Conservation (phyloP, 2,888 invertebrate genomes). For the Strigamia transsilvanica region DNA sequence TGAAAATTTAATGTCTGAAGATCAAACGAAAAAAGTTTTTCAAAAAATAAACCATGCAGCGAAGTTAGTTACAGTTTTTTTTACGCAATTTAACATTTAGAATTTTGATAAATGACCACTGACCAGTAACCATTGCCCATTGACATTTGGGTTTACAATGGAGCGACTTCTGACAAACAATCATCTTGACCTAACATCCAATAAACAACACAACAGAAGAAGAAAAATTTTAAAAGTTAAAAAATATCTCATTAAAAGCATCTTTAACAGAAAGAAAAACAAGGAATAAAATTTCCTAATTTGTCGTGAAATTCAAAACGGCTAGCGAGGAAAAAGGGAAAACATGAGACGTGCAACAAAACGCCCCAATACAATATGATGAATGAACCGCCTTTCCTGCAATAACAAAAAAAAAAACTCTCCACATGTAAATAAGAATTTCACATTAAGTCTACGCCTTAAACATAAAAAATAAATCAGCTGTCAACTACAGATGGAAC, state of each 20-base stretch:
- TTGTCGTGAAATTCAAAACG: constrained; percentile 5
- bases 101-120: not conserved
- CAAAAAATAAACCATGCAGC: not conserved
- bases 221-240: not conserved
- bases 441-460: not conserved
- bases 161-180: not conserved
- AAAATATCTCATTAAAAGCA: not conserved
- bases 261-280: not conserved
- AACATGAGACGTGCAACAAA: not conserved
- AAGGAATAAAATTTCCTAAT: constrained; percentile 5
- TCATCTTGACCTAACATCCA: not conserved
- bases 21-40: not conserved
- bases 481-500: not conserved
- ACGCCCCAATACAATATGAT: not conserved
- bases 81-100: not conserved
- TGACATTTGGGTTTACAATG: not conserved
- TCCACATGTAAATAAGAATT: not conserved
- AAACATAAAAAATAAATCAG: not conserved
- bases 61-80: not conserved
- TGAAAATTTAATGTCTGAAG: not conserved
- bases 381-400: not conserved
- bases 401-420: not conserved
- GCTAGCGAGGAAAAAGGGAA: not conserved
- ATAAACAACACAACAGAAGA: not conserved
- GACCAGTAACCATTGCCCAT: not conserved